A percentile compares a stretch with the other conserved stretches of the same genome.
phyloP scores from a whole-genome alignment of 2,888 invertebrate genomes.

The Drosophila setosimentum region DNA sequence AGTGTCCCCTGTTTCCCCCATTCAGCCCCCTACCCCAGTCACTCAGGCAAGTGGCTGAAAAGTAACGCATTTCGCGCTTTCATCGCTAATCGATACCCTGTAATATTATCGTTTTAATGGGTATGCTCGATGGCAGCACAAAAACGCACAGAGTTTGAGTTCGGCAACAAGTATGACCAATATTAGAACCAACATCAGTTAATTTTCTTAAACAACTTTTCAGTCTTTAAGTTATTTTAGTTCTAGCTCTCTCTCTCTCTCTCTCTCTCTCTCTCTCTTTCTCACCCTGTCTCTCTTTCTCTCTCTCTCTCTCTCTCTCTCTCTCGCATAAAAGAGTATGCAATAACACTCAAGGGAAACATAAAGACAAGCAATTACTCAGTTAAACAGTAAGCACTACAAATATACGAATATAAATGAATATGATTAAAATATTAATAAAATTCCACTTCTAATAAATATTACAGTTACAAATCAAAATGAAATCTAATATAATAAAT shows the following conservation, averaged over 20 bases:
- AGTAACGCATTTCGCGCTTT: conserved; percentile 81
- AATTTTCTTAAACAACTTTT: too few species aligned
- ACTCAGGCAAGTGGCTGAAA: conserved; percentile 69
- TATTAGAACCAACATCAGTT: not conserved
- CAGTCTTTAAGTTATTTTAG: not conserved
- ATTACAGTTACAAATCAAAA: accelerated
- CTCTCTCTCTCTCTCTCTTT: too few species aligned
- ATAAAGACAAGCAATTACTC: too few species aligned
- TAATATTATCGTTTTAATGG: not conserved
- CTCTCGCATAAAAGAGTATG: too few species aligned
- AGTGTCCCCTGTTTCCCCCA: conserved; percentile 1
- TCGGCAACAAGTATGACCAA: not conserved
- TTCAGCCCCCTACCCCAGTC: too few species aligned
- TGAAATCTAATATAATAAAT: too few species aligned
- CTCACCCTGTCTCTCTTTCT: too few species aligned
- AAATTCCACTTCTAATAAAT: not conserved
- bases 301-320: too few species aligned
- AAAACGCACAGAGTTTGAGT: not conserved
- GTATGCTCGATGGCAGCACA: not conserved
- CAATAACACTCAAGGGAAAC: not conserved
- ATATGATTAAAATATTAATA: not conserved
- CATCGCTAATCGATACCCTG: conserved; percentile 38
- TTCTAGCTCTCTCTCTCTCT: too few species aligned
- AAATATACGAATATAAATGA: not conserved
- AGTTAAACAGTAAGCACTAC: not conserved